These are phyloP conservation scores for Drosophila miranda DNA, from an alignment of 1,140 invertebrate genomes.

Conservation along the genomic window DNA sequence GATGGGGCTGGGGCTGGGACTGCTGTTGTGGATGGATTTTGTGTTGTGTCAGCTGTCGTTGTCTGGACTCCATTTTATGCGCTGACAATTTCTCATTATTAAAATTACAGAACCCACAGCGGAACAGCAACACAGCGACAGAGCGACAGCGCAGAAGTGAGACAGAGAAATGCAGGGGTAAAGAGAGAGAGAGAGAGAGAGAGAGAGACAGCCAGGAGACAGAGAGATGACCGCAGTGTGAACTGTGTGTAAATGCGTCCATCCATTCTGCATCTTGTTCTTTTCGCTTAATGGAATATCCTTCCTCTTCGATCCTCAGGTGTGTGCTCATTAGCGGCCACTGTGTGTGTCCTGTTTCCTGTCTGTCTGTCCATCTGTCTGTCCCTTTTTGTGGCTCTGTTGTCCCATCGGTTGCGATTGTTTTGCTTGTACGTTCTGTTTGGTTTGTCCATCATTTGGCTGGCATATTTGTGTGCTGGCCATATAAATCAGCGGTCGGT, in stretches of 20 bases:
- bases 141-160: constrained; percentile 15
- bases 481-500: constrained; percentile 58
- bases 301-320: constrained; percentile 41
- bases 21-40: constrained; percentile 23
- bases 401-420: not conserved
- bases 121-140: constrained; percentile 15
- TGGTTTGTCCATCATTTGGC: constrained; percentile 12
- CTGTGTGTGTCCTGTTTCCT: not conserved
- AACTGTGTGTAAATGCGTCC: constrained; percentile 52
- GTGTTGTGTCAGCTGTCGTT: constrained; percentile 69
- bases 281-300: constrained; percentile 35
- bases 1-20: not conserved
- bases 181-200: not conserved
- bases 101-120: constrained; percentile 64
- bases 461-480: constrained; percentile 52
- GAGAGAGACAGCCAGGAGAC: not conserved
- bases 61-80: constrained; percentile 77
- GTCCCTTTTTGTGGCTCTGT: too few relatives aligned
- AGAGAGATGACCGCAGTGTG: constrained; percentile 4
- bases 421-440: not conserved
- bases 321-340: constrained; percentile 49
- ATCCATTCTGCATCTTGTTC: not conserved
- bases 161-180: constrained; percentile 1
- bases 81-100: constrained; percentile 81
- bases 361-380: not conserved